phyloP scores from a whole-genome alignment of 2,888 invertebrate species.

The Apeira syringaria region DNA sequence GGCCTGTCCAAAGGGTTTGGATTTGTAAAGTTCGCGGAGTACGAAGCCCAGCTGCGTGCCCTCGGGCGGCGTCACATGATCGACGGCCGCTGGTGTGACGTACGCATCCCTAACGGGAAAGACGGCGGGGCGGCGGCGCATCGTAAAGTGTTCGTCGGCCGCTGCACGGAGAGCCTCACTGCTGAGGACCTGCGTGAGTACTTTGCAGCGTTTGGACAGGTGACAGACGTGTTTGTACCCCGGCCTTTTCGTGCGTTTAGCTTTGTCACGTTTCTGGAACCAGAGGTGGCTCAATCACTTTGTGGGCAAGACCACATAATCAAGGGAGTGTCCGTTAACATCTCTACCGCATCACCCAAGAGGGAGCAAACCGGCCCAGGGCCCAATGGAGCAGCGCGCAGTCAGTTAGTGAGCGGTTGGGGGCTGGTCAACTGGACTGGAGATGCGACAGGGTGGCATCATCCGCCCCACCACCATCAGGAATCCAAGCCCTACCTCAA shows the following conservation, averaged over 20 bases:
- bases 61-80: conserved; percentile 86
- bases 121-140: conserved; percentile 86
- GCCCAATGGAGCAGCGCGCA: conserved; percentile 21
- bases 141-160: conserved; percentile 92
- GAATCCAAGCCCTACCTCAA: conserved; percentile 77
- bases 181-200: conserved; percentile 91
- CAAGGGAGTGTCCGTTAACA: conserved; percentile 93
- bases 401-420: conserved; percentile 52
- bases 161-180: conserved; percentile 91
- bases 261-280: conserved; percentile 93
- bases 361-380: conserved; percentile 73
- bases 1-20: conserved; percentile 89
- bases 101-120: conserved; percentile 87
- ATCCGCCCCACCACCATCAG: conserved; percentile 36
- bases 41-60: conserved; percentile 86
- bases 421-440: conserved; percentile 53
- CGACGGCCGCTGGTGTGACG: conserved; percentile 89
- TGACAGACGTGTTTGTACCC: conserved; percentile 94
- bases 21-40: conserved; percentile 87
- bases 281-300: conserved; percentile 90
- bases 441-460: conserved; percentile 41
- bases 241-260: conserved; percentile 92
- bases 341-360: conserved; percentile 94
- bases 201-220: conserved; percentile 91
- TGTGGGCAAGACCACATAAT: conserved; percentile 93